Evolutionary conservation across 2,888 invertebrate species (phyloP).

Genomic region (Eueremaeus valkanovi): DNA sequence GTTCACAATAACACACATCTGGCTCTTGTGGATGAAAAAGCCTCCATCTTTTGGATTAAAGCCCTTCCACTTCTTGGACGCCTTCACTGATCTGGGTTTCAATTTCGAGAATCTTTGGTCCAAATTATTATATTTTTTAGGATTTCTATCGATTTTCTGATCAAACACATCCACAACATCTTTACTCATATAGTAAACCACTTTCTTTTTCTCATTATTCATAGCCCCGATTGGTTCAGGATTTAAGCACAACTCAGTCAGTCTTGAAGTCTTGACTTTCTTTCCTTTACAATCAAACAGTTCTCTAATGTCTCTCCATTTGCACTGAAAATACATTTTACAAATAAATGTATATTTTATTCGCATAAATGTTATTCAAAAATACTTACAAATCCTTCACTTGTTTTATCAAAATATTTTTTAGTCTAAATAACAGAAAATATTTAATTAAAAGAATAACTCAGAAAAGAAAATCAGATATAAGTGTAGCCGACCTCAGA

Average conservation of each 20-base stretch:
- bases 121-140: no score
- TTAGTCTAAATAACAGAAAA: neutral
- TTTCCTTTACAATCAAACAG: neutral
- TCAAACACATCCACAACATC: neutral
- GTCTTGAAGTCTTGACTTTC: neutral
- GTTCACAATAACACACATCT: neutral
- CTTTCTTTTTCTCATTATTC: neutral
- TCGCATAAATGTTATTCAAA: neutral
- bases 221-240: neutral
- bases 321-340: neutral
- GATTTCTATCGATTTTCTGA: neutral
- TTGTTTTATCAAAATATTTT: neutral
- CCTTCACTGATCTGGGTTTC: neutral
- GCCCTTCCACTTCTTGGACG: neutral
- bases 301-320: conserved; percentile 17
- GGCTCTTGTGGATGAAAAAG: neutral
- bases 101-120: neutral
- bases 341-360: neutral
- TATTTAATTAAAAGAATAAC: neutral
- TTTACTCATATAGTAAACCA: neutral
- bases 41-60: neutral
- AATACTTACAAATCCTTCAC: neutral
- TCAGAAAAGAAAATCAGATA: neutral
- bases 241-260: neutral
- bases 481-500: neutral